phyloP scores from a whole-genome alignment of 2,888 invertebrate genomes.

The Mystacides longicornis region DNA sequence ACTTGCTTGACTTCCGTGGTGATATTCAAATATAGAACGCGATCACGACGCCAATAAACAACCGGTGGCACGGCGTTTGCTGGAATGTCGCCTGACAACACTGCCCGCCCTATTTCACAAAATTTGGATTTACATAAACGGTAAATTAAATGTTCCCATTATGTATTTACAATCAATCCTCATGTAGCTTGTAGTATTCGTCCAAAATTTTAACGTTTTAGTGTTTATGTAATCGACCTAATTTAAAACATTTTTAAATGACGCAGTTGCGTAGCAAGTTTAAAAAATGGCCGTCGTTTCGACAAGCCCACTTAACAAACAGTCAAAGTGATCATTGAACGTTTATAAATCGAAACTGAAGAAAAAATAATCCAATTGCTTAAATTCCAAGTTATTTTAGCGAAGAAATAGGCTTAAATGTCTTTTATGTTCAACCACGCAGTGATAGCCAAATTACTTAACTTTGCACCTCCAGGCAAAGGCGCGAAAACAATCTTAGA shows the following conservation, averaged over 20 bases:
- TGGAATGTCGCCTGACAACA: constrained; percentile 19
- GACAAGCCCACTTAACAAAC: constrained; percentile 18
- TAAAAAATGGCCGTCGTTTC: constrained; percentile 23
- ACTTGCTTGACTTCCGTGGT: constrained; percentile 9
- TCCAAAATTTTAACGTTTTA: not conserved
- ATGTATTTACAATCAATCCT: constrained; percentile 1
- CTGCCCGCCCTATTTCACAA: constrained; percentile 16
- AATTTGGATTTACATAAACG: not conserved
- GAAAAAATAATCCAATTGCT: not conserved
- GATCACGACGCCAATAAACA: constrained; percentile 4
- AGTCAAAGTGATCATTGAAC: constrained; percentile 8
- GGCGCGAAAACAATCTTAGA: constrained; percentile 19
- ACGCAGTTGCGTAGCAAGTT: constrained; percentile 19
- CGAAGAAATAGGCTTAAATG: not conserved
- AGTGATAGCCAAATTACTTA: too few relatives aligned
- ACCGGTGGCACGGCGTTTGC: constrained; percentile 12
- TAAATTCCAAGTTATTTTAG: constrained; percentile 3
- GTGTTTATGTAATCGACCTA: constrained; percentile 1
- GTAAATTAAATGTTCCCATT: not conserved
- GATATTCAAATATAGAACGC: constrained; percentile 5
- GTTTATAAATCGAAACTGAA: not conserved
- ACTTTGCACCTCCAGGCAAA: constrained; percentile 6
- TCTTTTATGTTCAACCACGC: not conserved
- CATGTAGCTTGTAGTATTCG: not conserved
- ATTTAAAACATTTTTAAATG: not conserved